Conservation (phyloP, 2,888 invertebrate species). For the Aleiodes leptofemur region DNA sequence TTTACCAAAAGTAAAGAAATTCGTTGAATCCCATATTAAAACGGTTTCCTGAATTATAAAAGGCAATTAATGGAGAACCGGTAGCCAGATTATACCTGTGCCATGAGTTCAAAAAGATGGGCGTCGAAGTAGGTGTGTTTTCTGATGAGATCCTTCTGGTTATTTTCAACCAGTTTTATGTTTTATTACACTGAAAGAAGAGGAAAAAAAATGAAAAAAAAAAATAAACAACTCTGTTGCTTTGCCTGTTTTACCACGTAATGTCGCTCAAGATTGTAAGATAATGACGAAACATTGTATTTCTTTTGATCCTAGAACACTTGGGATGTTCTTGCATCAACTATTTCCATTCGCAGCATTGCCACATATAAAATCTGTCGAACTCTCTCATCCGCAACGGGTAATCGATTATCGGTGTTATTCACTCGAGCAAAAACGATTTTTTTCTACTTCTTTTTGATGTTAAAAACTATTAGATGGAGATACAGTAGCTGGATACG, state of each 20-base stretch:
- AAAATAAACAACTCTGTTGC: not conserved
- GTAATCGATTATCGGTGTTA: constrained; percentile 22
- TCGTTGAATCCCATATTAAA: constrained; percentile 15
- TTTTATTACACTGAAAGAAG: too few relatives aligned
- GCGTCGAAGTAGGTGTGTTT: constrained; percentile 12
- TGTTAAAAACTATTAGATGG: not conserved
- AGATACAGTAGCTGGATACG: constrained; percentile 14
- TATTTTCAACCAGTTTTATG: constrained; percentile 10
- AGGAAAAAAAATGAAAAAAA: too few relatives aligned
- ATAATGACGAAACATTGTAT: too few relatives aligned
- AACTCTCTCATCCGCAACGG: constrained; percentile 12
- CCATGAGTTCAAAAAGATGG: constrained; percentile 6
- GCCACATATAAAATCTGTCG: not conserved
- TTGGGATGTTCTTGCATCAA: not conserved
- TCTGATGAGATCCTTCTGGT: constrained; percentile 10
- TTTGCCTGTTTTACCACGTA: not conserved
- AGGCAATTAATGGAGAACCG: constrained; percentile 62
- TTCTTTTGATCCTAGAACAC: not conserved
- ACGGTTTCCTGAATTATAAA: constrained; percentile 56
- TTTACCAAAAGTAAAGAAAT: not conserved
- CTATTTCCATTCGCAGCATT: not conserved
- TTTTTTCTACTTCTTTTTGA: not conserved
- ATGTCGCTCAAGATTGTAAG: constrained; percentile 13
- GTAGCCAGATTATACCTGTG: constrained; percentile 54
- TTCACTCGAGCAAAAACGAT: not conserved